Base-by-base conservation (phyloP, 1,140 invertebrate species). In the Panagrolaimus sp. region DNA sequence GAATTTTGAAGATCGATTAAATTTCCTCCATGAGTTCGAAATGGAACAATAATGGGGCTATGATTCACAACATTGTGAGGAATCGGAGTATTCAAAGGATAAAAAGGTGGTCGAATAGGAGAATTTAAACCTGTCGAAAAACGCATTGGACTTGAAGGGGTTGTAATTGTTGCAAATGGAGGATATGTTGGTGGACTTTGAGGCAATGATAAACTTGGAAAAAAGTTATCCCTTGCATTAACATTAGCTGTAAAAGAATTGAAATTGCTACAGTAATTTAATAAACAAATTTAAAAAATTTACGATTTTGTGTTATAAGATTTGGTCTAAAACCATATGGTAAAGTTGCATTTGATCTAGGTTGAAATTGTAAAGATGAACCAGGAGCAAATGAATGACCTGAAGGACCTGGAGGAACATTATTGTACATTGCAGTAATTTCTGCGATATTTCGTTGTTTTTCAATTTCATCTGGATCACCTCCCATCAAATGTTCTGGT, bases 381-480 rank as follows among this genome's bases (percentile, higher is more conserved):
- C 31, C 27, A 73, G 65, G 31, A 63, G 43, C 8, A 71, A 5
- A 20, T 25, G 20, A 20, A 57, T 57, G n/a, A n/a, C n/a, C 20
- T 27, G 51, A 57, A 7, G 31, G 31, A 38, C 31, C 31, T 4
- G 31, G 31, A 57, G 20, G 9, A 23, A 8, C n/a, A 20, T 14
- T 11, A 9, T 27, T 27, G 8, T 25, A 57, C n/a, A 57, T 4
- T 11, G 51, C 51, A 20, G 51, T 73, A 16, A 73, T 73, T 47
- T 74, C 47, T 23, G 75, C 73, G 23, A 73, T 73, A 48, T 73
- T 53, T 8, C 45, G 65, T 46, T 75, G 47, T 25, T 57, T 23
- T 42, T 75, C 16, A 11, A 73, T 62, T 42, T 57, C 66, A 13
- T 51, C 71, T 14, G 73, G 72, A 61, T 64, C 64, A 38, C 74